Conservation (phyloP, 1,140 invertebrate species). For the Pseudomyrmex concolor region DNA sequence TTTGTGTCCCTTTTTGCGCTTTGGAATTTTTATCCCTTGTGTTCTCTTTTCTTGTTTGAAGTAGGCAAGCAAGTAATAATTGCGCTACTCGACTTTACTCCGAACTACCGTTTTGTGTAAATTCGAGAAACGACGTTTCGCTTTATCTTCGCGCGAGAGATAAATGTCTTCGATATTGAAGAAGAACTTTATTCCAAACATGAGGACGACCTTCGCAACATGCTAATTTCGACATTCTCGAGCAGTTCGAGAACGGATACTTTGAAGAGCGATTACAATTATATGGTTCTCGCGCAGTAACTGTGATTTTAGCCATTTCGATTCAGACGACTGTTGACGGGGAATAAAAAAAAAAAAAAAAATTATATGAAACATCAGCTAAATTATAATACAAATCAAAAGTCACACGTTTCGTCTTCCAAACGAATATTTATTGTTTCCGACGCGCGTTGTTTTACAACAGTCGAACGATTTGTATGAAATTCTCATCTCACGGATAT, state of each 20-base stretch:
- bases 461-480: not conserved
- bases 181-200: constrained; percentile 18
- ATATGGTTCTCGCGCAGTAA: not conserved
- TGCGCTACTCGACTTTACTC: constrained; percentile 12
- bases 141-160: constrained; percentile 8
- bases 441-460: not conserved
- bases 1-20: not conserved
- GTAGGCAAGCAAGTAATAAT: not conserved
- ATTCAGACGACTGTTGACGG: not conserved
- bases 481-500: not conserved
- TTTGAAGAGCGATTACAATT: not conserved
- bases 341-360: not conserved
- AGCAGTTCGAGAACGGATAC: not conserved
- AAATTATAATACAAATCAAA: not conserved
- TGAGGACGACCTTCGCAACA: not conserved
- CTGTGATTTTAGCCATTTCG: no score
- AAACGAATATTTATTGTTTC: not conserved
- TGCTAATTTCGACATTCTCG: constrained; percentile 41
- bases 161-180: constrained; percentile 20
- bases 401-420: not conserved
- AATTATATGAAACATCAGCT: not conserved
- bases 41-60: not conserved
- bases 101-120: constrained; percentile 5
- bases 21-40: not conserved
- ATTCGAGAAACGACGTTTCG: not conserved